Evolutionary conservation across 1,140 invertebrate species (phyloP).

Genomic region (Hylaeus volcanicus): DNA sequence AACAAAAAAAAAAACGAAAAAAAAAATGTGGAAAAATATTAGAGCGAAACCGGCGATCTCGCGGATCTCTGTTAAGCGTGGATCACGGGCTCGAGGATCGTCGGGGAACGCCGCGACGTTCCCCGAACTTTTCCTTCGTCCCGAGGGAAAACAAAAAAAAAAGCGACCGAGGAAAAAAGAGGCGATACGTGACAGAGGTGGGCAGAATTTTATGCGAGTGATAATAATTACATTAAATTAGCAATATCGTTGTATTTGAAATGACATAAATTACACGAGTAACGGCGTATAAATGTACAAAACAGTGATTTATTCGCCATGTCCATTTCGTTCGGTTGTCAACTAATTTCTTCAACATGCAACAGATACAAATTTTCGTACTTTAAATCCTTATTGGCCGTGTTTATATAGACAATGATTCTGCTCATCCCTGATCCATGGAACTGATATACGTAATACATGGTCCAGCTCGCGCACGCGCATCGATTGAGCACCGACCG

Average conservation of each 20-base stretch:
- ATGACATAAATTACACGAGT: too few relatives aligned
- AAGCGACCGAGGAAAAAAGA: constrained; percentile 9
- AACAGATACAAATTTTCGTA: too few relatives aligned
- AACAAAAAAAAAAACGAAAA: background rate
- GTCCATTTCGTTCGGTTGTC: too few relatives aligned
- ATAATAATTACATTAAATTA: too few relatives aligned
- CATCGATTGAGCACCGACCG: constrained; percentile 67
- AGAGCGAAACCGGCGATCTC: constrained; percentile 26
- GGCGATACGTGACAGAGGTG: background rate
- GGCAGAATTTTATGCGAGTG: too few relatives aligned
- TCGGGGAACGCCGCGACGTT: background rate
- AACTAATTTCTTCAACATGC: too few relatives aligned
- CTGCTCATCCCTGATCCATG: constrained; percentile 10
- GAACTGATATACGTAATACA: constrained; percentile 75
- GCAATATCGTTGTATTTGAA: too few relatives aligned
- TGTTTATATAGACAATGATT: too few relatives aligned
- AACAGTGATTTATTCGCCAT: too few relatives aligned
- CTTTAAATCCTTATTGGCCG: too few relatives aligned
- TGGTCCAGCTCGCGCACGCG: constrained; percentile 70
- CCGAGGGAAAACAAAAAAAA: background rate
- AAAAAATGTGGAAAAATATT: constrained; percentile 9
- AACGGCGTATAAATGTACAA: too few relatives aligned
- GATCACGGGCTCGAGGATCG: constrained; percentile 16
- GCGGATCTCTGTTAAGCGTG: constrained; percentile 1
- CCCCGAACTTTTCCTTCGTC: constrained; percentile 7